Base-by-base conservation (phyloP, 2,797 vertebrate genomes). In the Tokudaia muenninki region DNA sequence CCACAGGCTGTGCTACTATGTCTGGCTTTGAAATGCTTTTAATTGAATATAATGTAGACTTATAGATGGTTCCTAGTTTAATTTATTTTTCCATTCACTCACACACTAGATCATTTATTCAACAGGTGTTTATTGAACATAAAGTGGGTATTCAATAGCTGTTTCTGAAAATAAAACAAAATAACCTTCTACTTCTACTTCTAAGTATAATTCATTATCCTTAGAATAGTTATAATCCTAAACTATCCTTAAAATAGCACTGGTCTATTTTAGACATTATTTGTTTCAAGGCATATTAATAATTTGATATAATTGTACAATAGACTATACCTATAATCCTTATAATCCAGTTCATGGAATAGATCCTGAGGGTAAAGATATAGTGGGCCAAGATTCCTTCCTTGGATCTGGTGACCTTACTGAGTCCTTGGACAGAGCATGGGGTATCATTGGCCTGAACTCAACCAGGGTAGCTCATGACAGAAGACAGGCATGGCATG, bases 261-360 rank as follows among this genome's bases (percentile, higher is more conserved):
- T 67, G 19, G 17, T 92, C 63, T 96, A 24, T 81, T 92, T 88
- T 88, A 78, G 87, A 80, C 93, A 55, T 5, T 81, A 22, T 92
- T 95, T 95, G 61, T 95, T 83, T 96, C 81, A 81, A 92, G 63
- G 47, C 29, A 81, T 81, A 78, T 84, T 87, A 63, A 84, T 89
- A 88, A 83, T 82, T 80, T 94, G 84, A 84, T 92, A 29, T 77
- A 92, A 90, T 86, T 88, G n/a, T 87, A 95, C 52, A 84, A 65
- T 44, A 72, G 59, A 84, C 16, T 92, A 92, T 24, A 44, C 79
- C 94, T 63, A 78, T 81, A 91, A 78, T 77, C 55, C 80, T 74
- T 34, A 57, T 59, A 57, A 88, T 44, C 77, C 0, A 44, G 61
- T 19, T 31, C 0, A 1, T 70, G 94, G 90, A 78, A 34, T 12